Conservation (phyloP, 2,113 vertebrate genomes). For the Zeus faber region DNA sequence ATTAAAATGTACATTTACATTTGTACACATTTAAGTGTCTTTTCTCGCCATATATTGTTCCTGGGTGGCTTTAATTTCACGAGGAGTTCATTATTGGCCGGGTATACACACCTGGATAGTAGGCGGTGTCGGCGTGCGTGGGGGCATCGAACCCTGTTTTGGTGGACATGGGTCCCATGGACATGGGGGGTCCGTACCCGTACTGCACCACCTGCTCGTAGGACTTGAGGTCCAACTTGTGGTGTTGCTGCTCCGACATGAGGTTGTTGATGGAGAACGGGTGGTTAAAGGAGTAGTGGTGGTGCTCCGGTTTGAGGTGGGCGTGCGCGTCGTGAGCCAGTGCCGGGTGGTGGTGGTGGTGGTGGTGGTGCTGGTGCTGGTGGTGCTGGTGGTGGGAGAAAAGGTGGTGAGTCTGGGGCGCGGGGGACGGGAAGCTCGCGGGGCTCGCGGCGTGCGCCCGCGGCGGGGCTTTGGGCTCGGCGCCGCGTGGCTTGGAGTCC, state of each 20-base stretch:
- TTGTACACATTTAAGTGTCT: too few relatives aligned
- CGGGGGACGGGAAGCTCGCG: conserved; percentile 58
- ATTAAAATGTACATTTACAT: too few relatives aligned
- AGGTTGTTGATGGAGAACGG: conserved; percentile 89
- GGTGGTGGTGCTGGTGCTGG: conserved; percentile 46
- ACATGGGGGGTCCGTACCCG: conserved; percentile 79
- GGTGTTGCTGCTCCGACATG: conserved; percentile 81
- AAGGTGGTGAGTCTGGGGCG: conserved; percentile 72
- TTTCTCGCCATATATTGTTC: neutral
- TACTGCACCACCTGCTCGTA: conserved; percentile 90
- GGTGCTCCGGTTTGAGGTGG: conserved; percentile 84
- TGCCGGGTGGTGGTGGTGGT: conserved; percentile 74
- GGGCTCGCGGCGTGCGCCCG: conserved; percentile 54
- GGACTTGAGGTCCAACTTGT: conserved; percentile 87
- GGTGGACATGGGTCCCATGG: conserved; percentile 79
- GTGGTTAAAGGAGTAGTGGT: conserved; percentile 89
- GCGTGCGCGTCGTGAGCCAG: conserved; percentile 70
- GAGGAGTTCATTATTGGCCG: conserved; percentile 88
- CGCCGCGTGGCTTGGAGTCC: conserved; percentile 71
- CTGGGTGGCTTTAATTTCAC: conserved; percentile 47
- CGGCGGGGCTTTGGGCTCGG: conserved; percentile 25
- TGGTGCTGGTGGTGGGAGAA: conserved; percentile 30
- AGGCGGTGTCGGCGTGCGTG: conserved; percentile 78
- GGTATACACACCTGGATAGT: conserved; percentile 83
- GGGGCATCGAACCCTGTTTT: conserved; percentile 80